Percentiles rank a stretch among this genome's conserved stretches.
Evolutionary conservation across 53 echinoderm and acorn worm genomes (phyloP).

Genomic region (Holothuria leucospilota): DNA sequence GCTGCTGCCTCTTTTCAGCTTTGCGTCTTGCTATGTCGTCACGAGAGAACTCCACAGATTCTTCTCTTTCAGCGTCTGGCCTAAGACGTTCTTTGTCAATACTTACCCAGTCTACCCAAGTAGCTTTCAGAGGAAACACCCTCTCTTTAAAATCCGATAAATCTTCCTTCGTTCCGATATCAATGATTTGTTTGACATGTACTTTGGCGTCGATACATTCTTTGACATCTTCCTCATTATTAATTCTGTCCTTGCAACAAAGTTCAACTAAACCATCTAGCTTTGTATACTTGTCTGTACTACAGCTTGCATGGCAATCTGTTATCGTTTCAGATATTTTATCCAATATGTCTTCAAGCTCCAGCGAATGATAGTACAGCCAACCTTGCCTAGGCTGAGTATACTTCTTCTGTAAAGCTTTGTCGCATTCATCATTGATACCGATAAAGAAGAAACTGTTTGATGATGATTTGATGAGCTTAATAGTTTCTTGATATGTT

Average conservation of each 20-base stretch:
- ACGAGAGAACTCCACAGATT: constrained; percentile 14
- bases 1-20: neutral
- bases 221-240: neutral
- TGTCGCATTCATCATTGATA: neutral
- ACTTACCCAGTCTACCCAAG: neutral
- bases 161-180: neutral
- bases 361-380: neutral
- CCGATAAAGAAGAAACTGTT: too few relatives aligned
- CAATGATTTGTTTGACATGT: neutral
- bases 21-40: neutral
- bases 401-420: neutral
- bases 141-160: neutral
- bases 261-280: too few relatives aligned
- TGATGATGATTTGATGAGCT: neutral
- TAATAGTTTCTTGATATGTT: neutral
- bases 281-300: too few relatives aligned
- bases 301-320: neutral
- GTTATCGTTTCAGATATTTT: neutral
- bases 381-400: too few relatives aligned
- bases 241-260: neutral
- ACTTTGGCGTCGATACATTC: neutral
- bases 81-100: neutral
- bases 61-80: neutral
- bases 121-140: constrained; percentile 17
- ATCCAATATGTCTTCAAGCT: neutral